Evolutionary conservation across 1,140 invertebrate species (phyloP).

Genomic region (Monochamus saltuarius): DNA sequence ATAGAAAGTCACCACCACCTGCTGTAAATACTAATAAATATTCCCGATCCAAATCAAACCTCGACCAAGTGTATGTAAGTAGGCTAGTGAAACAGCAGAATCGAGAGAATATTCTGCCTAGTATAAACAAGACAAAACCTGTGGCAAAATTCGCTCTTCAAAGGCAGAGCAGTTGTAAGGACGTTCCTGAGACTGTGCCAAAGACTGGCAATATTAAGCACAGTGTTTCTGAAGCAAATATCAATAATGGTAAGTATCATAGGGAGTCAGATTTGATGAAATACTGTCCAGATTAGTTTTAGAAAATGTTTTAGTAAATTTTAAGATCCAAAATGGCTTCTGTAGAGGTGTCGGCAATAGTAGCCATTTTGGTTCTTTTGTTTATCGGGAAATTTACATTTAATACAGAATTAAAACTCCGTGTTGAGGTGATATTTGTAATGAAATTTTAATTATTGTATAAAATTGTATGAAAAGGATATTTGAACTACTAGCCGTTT

Average conservation of each 20-base stretch:
- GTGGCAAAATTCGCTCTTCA: conserved; percentile 33
- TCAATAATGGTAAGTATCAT: conserved; percentile 40
- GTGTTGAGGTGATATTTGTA: too few relatives aligned
- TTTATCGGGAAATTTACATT: too few relatives aligned
- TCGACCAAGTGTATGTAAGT: conserved; percentile 44
- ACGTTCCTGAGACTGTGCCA: conserved; percentile 37
- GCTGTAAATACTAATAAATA: conserved; percentile 39
- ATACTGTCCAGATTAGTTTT: too few relatives aligned
- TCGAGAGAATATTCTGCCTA: conserved; percentile 39
- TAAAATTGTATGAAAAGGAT: too few relatives aligned
- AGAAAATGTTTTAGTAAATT: too few relatives aligned
- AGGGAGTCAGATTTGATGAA: too few relatives aligned
- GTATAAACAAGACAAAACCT: conserved; percentile 37
- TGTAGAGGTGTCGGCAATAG: too few relatives aligned
- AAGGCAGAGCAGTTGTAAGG: conserved; percentile 48
- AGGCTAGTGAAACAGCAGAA: conserved; percentile 38
- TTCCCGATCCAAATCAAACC: conserved; percentile 49
- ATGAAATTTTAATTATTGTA: too few relatives aligned
- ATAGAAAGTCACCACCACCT: conserved; percentile 32
- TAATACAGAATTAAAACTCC: too few relatives aligned
- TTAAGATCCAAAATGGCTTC: too few relatives aligned
- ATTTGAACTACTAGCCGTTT: too few relatives aligned
- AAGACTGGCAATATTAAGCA: conserved; percentile 45
- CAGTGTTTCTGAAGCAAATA: conserved; percentile 48
- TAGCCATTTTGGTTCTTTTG: too few relatives aligned